These are phyloP conservation scores for Melanotaenia trifasciata DNA, from an alignment of 2,797 vertebrate genomes.

Conservation along the genomic window DNA sequence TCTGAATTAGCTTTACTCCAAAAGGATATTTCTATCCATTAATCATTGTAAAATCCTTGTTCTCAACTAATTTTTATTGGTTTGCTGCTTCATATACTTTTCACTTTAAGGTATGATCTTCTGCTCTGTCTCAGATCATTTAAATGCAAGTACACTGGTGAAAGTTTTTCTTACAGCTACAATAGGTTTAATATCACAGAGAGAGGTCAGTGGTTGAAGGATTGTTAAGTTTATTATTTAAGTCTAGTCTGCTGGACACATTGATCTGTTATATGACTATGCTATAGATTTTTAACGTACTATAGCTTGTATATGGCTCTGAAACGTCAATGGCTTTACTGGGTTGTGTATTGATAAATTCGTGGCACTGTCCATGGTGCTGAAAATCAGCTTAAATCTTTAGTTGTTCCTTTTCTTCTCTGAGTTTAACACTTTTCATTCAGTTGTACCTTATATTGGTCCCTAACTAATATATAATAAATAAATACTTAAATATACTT, in stretches of 20 bases:
- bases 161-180: background rate
- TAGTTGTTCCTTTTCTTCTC: background rate
- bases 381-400: background rate
- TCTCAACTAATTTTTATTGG: background rate
- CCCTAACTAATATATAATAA: background rate
- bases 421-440: background rate
- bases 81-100: conserved; percentile 11
- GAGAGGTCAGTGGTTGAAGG: background rate
- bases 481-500: background rate
- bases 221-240: background rate
- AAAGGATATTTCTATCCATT: conserved; percentile 33
- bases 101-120: background rate
- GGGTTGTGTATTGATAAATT: background rate
- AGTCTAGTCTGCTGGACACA: background rate
- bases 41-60: conserved; percentile 28
- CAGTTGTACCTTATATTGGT: background rate
- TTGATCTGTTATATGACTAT: background rate
- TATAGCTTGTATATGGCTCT: background rate
- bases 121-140: background rate
- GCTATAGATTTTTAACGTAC: background rate
- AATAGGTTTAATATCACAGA: background rate
- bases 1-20: conserved; percentile 31
- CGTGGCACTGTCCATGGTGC: background rate
- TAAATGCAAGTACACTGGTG: background rate
- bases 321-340: background rate